These are phyloP conservation scores for Ictidomys tridecemlineatus DNA, from an alignment of 2,113 vertebrate genomes.

Conservation along the genomic window DNA sequence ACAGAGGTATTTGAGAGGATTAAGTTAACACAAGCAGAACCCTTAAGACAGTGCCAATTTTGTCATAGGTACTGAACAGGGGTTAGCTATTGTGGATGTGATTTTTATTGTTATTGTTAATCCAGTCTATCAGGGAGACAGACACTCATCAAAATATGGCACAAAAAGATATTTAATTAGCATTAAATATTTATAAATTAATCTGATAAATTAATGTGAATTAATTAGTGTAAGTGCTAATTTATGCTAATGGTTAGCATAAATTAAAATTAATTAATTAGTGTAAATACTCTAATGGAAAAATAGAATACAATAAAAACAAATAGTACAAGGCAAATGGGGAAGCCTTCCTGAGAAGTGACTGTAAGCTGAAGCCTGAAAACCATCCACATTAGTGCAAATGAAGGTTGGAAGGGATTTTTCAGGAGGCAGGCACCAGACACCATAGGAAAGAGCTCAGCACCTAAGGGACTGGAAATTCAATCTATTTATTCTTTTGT, in stretches of 20 bases:
- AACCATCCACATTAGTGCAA: rapidly evolving
- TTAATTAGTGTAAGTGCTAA: not conserved
- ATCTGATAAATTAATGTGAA: slow-evolving; percentile 18
- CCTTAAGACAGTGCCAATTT: not conserved
- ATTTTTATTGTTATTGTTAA: not conserved
- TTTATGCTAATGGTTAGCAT: slow-evolving; percentile 28
- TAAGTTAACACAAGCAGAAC: not conserved
- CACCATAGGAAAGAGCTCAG: not conserved
- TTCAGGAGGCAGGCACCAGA: not conserved
- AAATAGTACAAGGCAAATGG: not conserved
- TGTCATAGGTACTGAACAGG: not conserved
- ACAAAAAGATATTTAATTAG: not conserved
- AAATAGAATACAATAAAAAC: not conserved
- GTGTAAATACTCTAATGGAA: not conserved
- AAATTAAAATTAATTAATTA: slow-evolving; percentile 40
- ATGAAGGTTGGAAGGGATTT: too few species aligned
- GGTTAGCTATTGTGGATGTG: not conserved
- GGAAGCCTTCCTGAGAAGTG: not conserved
- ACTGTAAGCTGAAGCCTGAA: not conserved
- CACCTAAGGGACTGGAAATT: not conserved
- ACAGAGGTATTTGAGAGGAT: not conserved
- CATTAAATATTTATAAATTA: slow-evolving; percentile 5
- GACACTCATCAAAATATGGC: not conserved
- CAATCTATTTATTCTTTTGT: not conserved
- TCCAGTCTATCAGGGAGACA: not conserved